A percentile compares a stretch with the other conserved stretches of the same genome.
Conservation (phyloP, 2,113 vertebrate genomes). For the Callaeas wilsoni region DNA sequence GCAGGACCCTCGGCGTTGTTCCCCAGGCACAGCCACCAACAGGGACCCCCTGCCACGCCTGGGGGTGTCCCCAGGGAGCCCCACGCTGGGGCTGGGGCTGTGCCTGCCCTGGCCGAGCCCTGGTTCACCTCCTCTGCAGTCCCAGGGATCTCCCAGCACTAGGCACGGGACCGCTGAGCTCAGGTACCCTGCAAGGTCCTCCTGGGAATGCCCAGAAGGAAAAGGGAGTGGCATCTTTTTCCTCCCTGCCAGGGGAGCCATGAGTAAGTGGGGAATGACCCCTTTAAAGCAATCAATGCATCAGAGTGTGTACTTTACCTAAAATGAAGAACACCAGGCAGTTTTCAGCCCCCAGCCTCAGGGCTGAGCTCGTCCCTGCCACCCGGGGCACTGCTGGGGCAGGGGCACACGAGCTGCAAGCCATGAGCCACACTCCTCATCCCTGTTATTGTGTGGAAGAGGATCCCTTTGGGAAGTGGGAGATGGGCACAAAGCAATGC, state of each 20-base stretch:
- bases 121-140: background rate
- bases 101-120: background rate
- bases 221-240: background rate
- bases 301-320: background rate
- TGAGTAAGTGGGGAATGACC: background rate
- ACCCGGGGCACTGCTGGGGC: background rate
- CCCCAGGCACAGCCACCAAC: background rate
- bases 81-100: background rate
- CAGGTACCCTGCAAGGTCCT: background rate
- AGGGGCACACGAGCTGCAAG: background rate
- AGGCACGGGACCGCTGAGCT: background rate
- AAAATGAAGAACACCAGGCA: background rate
- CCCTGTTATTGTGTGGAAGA: background rate
- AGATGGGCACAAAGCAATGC: background rate
- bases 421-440: rapidly evolving
- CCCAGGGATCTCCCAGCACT: background rate
- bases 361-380: background rate
- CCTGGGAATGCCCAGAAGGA: background rate
- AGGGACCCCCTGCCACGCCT: background rate
- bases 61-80: background rate
- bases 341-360: background rate
- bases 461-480: background rate
- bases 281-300: background rate
- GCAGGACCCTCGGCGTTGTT: background rate
- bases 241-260: background rate